Base-by-base conservation (phyloP, 2,797 vertebrate genomes). In the Phylloscopus collybita region DNA sequence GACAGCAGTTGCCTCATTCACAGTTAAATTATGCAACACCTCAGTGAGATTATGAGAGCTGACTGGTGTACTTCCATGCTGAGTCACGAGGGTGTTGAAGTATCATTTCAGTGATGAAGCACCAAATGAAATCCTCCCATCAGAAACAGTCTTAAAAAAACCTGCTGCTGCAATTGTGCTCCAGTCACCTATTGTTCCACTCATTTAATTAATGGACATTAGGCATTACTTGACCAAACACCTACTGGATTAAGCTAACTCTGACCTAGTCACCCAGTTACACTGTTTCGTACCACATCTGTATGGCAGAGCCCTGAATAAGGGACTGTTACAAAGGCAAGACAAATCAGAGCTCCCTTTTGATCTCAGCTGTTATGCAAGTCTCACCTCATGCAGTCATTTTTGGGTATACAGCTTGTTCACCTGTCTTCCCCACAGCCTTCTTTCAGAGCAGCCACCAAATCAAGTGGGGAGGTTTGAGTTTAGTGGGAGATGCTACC, bases 11-110 rank as follows among this genome's bases (percentile, higher is more conserved):
- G 44, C 75, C 57, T 40, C 1, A 1, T 40, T 78, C 71, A 51
- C 56, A 56, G 74, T 53, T 76, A 76, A 80, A 42, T 96, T 91
- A 82, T 50, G 71, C 89, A 96, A 96, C 40, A 67, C 20, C 91
- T 72, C 42, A 34, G 19, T 53, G 61, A 94, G 79, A 34, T 83
- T 54, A 94, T 47, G 65, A 74, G 90, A 91, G 74, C 76, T 69
- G 79, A 66, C 69, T 75, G 75, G 30, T 95, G 62, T 32, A 27
- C 65, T 76, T 81, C 92, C 86, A 84, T 62, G 83, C 86, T 96
- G 93, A 95, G 83, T 97, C 96, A 97, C 1, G 2, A 93, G 86
- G 94, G 88, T 90, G 93, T 82, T 93, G 51, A 69, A 75, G 86
- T 16, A 88, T 70, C 86, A 54, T 66, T 56, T 84, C 80, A 93